phyloP scores from a whole-genome alignment of 2,888 invertebrate genomes.

The Apodemia mormo region DNA sequence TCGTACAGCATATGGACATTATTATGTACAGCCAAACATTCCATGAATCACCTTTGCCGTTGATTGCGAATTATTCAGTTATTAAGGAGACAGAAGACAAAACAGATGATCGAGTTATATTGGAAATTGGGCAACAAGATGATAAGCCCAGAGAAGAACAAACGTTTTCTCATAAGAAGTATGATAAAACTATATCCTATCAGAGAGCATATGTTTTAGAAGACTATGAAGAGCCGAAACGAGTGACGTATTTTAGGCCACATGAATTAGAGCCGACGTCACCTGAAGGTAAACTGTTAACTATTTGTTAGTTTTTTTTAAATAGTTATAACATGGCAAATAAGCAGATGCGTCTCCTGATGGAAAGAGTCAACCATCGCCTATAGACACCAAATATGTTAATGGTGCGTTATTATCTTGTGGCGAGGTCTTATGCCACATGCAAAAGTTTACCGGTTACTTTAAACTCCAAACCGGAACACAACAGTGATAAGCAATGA shows the following conservation, averaged over 20 bases:
- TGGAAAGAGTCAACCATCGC: too few species aligned
- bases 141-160: constrained; percentile 68
- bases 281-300: constrained; percentile 53
- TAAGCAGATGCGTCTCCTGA: too few species aligned
- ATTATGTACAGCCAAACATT: constrained; percentile 66
- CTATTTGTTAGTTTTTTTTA: too few species aligned
- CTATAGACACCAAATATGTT: too few species aligned
- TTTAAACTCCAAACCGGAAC: too few species aligned
- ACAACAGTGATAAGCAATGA: too few species aligned
- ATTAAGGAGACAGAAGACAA: constrained; percentile 63
- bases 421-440: too few species aligned
- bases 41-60: constrained; percentile 65
- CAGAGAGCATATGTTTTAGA: constrained; percentile 72
- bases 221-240: constrained; percentile 63
- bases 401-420: too few species aligned
- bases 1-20: background rate
- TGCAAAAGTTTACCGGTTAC: too few species aligned
- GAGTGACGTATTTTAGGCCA: constrained; percentile 62
- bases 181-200: constrained; percentile 75
- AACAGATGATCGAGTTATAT: constrained; percentile 66
- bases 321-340: too few species aligned
- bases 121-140: constrained; percentile 77
- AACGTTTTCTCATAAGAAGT: constrained; percentile 77
- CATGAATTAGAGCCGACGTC: constrained; percentile 58
- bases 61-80: constrained; percentile 67